These are phyloP conservation scores for Drosophila pegasa DNA, from an alignment of 2,888 invertebrate genomes.

Conservation along the genomic window DNA sequence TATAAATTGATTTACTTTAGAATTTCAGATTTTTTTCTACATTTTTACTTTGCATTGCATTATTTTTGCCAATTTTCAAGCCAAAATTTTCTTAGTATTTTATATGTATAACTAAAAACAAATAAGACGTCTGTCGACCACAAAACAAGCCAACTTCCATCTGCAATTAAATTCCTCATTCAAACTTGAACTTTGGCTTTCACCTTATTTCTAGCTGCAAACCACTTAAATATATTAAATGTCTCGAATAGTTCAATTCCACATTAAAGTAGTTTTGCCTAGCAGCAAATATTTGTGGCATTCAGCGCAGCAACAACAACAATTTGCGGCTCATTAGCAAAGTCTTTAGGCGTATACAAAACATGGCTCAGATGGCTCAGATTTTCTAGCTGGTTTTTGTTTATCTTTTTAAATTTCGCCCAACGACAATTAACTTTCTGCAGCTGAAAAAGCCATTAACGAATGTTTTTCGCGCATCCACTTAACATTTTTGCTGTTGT, in stretches of 20 bases:
- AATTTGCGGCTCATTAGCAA: constrained; percentile 2
- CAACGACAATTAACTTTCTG: constrained; percentile 53
- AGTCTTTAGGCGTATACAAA: background rate
- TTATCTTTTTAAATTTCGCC: constrained; percentile 7
- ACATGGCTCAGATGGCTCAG: background rate
- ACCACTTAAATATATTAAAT: background rate
- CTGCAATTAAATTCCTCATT: background rate
- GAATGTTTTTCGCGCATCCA: constrained; percentile 47
- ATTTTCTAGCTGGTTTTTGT: constrained; percentile 4
- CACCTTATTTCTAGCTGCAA: background rate
- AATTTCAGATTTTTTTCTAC: too few relatives aligned
- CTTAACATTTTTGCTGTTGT: constrained; percentile 50
- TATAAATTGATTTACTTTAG: too few relatives aligned
- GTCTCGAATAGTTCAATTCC: background rate
- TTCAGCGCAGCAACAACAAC: background rate
- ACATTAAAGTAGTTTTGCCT: background rate
- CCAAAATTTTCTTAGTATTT: background rate
- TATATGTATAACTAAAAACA: background rate
- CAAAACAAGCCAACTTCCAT: background rate
- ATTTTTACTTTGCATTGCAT: too few relatives aligned
- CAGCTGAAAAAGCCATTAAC: constrained; percentile 47
- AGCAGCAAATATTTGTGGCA: background rate
- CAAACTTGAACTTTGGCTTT: background rate
- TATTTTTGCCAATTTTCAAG: background rate
- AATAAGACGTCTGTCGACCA: background rate